Base-by-base conservation (phyloP, 2,113 vertebrate species). In the Patagioenas fasciata region DNA sequence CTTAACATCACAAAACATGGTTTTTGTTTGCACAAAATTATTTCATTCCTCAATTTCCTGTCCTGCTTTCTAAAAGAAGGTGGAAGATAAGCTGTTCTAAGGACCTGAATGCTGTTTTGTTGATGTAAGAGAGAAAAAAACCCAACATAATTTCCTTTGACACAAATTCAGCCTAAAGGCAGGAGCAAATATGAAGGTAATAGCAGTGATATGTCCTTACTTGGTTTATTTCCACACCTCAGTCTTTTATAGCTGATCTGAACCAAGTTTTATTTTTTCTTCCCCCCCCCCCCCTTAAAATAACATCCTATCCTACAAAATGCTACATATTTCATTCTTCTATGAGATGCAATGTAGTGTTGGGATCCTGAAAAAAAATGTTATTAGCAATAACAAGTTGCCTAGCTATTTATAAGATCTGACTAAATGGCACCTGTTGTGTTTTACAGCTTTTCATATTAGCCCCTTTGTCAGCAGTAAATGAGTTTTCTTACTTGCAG, bases 401-500 rank as follows among this genome's bases (percentile, higher is more conserved):
- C 23, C 38, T 42, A 34, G 60, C 8, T 94, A 60, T 88, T 86
- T 80, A 65, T 79, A 74, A 85, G 25, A 29, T 61, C 42, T 67
- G 44, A 80, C 56, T 90, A 90, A 69, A 84, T 74, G 80, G 80
- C 53, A 88, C 72, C 85, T 70, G 51, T 88, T 93, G 48, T 74
- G 77, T 60, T 93, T 93, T 75, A 56, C 53, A 93, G 73, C 70
- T 74, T 91, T 90, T 88, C 19, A 2, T 79, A 42, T 91, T 93
- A 86, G 60, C 17, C 80, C 11, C 44, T 94, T 96, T 92, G 65
- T 93, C 83, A 86, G 80, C 51, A 84, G 24, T 53, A 92, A 92
- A 93, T 86, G 83, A 94, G 80, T 92, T 95, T 94, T 88, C 80
- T 72, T 83, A 86, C 40, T 95, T 94, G 72, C 34, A 40, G 80